A percentile compares a stretch with the other conserved stretches of the same genome.
phyloP scores from a whole-genome alignment of 2,888 invertebrate species.

The Polydrusus cervinus region DNA sequence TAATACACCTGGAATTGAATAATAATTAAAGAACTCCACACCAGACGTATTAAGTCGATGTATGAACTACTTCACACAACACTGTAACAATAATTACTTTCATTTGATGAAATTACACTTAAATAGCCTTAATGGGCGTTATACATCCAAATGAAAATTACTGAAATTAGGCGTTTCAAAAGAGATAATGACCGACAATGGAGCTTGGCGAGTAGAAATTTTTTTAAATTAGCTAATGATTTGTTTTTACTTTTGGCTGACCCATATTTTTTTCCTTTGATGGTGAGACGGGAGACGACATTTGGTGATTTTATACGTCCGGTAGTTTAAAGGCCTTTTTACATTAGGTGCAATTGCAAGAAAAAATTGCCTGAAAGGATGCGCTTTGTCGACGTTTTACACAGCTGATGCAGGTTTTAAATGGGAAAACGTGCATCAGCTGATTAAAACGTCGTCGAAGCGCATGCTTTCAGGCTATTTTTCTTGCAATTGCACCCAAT shows the following conservation, averaged over 20 bases:
- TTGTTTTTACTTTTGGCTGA: constrained; percentile 6
- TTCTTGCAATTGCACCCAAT: too few relatives aligned
- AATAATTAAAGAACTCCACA: constrained; percentile 1
- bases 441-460: too few relatives aligned
- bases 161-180: constrained; percentile 23
- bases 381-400: too few relatives aligned
- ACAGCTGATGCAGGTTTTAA: too few relatives aligned
- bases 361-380: too few relatives aligned
- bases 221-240: neutral
- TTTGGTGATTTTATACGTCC: neutral
- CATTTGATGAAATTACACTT: constrained; percentile 26
- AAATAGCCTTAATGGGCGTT: constrained; percentile 8
- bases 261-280: neutral
- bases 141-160: neutral
- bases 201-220: constrained; percentile 1
- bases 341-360: too few relatives aligned
- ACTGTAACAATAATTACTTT: constrained; percentile 17
- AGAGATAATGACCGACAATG: constrained; percentile 20
- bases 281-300: neutral
- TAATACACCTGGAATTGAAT: constrained; percentile 12
- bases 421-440: too few relatives aligned
- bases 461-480: too few relatives aligned
- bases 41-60: neutral
- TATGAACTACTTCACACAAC: constrained; percentile 22
- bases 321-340: too few relatives aligned